A percentile compares a stretch with the other conserved stretches of the same genome.
Evolutionary conservation across 1,140 invertebrate genomes (phyloP).

Genomic region (Portunus trituberculatus): DNA sequence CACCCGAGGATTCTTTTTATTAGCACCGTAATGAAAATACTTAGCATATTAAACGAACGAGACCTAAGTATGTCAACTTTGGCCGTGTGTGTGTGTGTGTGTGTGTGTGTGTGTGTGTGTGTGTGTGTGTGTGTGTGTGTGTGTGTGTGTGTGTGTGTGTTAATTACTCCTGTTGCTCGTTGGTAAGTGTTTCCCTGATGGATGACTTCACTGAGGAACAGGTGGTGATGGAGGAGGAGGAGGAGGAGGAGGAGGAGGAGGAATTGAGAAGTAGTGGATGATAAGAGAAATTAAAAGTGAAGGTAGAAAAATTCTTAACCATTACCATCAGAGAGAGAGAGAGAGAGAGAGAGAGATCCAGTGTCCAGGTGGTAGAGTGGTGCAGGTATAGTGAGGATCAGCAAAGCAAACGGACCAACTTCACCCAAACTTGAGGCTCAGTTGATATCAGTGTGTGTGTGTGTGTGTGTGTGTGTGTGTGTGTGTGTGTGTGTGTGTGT

Average conservation of each 20-base stretch:
- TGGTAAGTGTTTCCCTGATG: background rate
- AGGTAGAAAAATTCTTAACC: too few relatives aligned
- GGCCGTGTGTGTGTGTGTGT: background rate
- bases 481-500: too few relatives aligned
- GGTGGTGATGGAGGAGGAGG: background rate
- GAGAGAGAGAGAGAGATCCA: constrained; percentile 17
- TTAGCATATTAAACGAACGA: too few relatives aligned
- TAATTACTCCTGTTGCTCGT: background rate
- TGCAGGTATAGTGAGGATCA: background rate
- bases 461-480: too few relatives aligned
- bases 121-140: constrained; percentile 18
- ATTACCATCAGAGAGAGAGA: background rate
- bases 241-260: background rate
- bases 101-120: constrained; percentile 17
- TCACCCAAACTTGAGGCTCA: too few relatives aligned
- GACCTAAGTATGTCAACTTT: too few relatives aligned
- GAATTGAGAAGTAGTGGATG: background rate
- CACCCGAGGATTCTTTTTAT: too few relatives aligned
- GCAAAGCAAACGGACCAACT: too few relatives aligned
- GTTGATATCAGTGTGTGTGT: too few relatives aligned
- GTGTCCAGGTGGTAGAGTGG: too few relatives aligned
- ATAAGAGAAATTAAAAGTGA: background rate
- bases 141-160: constrained; percentile 20
- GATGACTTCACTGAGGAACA: background rate
- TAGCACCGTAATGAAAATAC: background rate